Conservation (phyloP, 2,797 vertebrate species). For the Cheracebus regulus region DNA sequence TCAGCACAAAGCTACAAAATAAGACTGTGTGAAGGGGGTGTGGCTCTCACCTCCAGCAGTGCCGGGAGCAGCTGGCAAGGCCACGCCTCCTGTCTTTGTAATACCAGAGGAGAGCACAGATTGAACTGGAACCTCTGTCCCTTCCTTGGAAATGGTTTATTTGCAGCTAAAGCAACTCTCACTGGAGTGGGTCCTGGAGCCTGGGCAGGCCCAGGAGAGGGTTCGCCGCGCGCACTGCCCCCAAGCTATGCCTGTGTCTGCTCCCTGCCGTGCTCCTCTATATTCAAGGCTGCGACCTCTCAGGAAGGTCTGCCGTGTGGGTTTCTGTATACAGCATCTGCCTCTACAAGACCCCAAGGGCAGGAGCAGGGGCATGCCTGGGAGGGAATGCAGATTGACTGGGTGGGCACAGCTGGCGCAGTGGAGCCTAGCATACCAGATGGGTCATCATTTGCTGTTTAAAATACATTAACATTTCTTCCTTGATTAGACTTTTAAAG, state of each 20-base stretch:
- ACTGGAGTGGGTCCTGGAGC: neutral
- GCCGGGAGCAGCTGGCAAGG: accelerated
- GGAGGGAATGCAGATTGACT: neutral
- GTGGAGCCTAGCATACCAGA: neutral
- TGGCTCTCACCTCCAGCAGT: neutral
- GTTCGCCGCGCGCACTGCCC: accelerated
- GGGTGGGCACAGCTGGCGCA: neutral
- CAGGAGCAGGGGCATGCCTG: no score
- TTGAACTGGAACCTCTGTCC: neutral
- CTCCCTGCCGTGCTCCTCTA: neutral
- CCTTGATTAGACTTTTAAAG: neutral
- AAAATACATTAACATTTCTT: neutral
- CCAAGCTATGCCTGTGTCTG: no score
- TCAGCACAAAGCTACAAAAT: neutral
- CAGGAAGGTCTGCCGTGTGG: neutral
- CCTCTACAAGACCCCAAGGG: neutral
- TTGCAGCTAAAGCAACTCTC: neutral
- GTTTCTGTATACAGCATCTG: neutral
- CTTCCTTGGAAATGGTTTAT: neutral
- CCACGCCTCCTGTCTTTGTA: no score
- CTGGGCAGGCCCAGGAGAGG: no score
- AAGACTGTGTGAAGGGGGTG: neutral
- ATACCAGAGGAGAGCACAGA: no score
- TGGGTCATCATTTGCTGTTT: no score
- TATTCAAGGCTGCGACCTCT: neutral